phyloP scores from a whole-genome alignment of 2,888 invertebrate genomes.

The Callinectes sapidus region DNA sequence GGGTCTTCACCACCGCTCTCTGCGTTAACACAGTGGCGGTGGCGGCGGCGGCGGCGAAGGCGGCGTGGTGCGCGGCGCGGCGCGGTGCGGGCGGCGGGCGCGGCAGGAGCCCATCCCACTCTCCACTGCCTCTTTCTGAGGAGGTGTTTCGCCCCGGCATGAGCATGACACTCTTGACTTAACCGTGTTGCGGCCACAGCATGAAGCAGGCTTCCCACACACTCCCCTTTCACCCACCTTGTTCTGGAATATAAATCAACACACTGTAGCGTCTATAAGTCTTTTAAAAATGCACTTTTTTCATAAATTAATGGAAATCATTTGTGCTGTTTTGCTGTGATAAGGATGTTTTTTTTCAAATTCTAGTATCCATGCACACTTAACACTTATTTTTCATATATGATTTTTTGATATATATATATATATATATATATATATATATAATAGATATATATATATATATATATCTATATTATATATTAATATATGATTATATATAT shows the following conservation, averaged over 20 bases:
- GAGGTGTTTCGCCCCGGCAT: slow-evolving; percentile 35
- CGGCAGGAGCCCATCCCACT: not conserved
- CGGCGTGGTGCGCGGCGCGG: not conserved
- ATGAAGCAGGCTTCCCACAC: slow-evolving; percentile 46
- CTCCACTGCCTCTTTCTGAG: not conserved
- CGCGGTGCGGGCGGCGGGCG: not conserved
- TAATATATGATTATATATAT: slow-evolving; percentile 36
- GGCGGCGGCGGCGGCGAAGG: not conserved
- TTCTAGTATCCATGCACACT: not conserved
- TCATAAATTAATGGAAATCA: slow-evolving; percentile 35
- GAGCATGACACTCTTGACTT: slow-evolving; percentile 21
- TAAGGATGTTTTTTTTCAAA: slow-evolving; percentile 27
- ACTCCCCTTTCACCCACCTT: slow-evolving; percentile 35
- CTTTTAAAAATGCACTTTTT: slow-evolving; percentile 53
- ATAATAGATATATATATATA: slow-evolving; percentile 29
- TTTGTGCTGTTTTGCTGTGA: slow-evolving; percentile 32
- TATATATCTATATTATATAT: slow-evolving; percentile 39
- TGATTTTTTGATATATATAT: slow-evolving; percentile 3
- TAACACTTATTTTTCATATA: not conserved
- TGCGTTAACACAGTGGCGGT: not conserved
- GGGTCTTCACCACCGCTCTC: not conserved
- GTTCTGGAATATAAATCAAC: slow-evolving; percentile 35
- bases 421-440: slow-evolving; percentile 32
- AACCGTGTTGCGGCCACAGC: slow-evolving; percentile 44
- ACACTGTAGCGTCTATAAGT: slow-evolving; percentile 47